Conservation (phyloP, 2,113 vertebrate species). For the Rhinichthys klamathensis region DNA sequence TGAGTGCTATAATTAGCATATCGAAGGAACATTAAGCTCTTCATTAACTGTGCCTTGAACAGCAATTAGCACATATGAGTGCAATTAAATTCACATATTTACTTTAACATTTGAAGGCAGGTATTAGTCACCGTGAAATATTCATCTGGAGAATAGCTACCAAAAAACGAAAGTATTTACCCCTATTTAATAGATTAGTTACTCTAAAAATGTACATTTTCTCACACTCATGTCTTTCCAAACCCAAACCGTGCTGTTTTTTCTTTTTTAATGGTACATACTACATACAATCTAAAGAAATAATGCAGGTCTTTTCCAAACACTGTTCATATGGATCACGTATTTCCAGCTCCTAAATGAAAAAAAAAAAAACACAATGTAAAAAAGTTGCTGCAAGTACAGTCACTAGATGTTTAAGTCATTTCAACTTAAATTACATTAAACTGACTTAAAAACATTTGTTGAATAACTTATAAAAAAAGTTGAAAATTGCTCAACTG, state of each 20-base stretch:
- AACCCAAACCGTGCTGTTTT: background rate
- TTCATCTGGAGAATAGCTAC: slow-evolving; percentile 30
- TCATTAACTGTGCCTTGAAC: slow-evolving; percentile 23
- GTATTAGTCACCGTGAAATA: slow-evolving; percentile 32
- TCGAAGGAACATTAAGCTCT: slow-evolving; percentile 15
- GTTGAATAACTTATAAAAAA: no score
- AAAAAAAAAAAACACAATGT: no score
- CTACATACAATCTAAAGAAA: no score
- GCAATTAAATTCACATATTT: slow-evolving; percentile 43
- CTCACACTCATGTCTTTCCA: background rate
- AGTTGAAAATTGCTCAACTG: no score
- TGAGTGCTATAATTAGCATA: slow-evolving; percentile 28
- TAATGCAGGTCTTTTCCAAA: background rate
- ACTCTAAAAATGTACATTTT: background rate
- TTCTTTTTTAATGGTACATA: no score
- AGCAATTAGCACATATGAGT: slow-evolving; percentile 34
- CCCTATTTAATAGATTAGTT: background rate
- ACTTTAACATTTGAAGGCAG: slow-evolving; percentile 4
- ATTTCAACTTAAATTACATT: no score
- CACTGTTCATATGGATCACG: background rate
- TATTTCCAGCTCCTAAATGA: no score
- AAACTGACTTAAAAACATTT: no score
- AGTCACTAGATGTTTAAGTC: no score
- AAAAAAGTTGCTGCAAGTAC: no score
- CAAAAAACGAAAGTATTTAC: background rate